These are phyloP conservation scores for Parazoanthus darwini DNA, from an alignment of 92 coral and sea anemone species.

Conservation along the genomic window DNA sequence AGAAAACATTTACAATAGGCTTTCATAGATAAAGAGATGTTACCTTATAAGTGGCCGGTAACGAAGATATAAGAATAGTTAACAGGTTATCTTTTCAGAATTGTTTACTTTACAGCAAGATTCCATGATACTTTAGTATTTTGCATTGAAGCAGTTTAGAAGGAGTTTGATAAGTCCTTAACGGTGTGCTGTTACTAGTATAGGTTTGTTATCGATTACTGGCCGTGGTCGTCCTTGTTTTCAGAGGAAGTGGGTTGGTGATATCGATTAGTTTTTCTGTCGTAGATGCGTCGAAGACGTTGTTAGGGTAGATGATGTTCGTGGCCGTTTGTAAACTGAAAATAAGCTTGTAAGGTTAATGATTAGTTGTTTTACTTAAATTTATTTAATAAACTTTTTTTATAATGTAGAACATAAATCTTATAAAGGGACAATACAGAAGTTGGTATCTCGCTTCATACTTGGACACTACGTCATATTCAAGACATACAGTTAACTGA, in stretches of 20 bases:
- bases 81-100: not conserved
- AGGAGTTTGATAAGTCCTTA: not conserved
- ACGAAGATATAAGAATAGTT: not conserved
- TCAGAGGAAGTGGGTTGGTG: not conserved
- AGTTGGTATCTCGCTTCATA: not conserved
- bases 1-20: no score
- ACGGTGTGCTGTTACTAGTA: no score
- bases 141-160: not conserved
- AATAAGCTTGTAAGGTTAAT: not conserved
- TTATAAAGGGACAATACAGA: no score
- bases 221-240: not conserved
- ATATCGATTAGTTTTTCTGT: constrained; percentile 8
- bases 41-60: no score
- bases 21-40: not conserved
- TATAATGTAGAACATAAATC: no score
- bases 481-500: no score
- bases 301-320: constrained; percentile 15
- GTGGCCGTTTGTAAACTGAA: constrained; percentile 21
- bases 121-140: not conserved
- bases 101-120: not conserved
- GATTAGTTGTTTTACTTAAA: not conserved
- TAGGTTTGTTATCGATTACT: not conserved
- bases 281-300: not conserved
- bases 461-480: not conserved
- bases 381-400: not conserved